Evolutionary conservation across 2,113 vertebrate genomes (phyloP).

Genomic region (Halichoeres trimaculatus): DNA sequence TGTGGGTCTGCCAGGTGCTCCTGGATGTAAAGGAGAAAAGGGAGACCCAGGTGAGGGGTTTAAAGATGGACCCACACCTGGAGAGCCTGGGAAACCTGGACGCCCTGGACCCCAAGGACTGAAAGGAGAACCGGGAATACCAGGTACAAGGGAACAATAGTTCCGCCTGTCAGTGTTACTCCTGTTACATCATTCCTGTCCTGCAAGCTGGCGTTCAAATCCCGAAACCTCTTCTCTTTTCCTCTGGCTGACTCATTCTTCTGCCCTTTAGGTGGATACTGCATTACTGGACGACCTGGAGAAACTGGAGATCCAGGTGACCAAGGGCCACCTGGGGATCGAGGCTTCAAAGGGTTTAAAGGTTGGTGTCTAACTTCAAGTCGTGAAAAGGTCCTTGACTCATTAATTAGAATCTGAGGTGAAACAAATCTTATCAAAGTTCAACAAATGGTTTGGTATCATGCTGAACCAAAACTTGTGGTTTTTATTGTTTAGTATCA

Average conservation of each 20-base stretch:
- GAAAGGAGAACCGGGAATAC: conserved; percentile 64
- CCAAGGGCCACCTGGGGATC: conserved; percentile 54
- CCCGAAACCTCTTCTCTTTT: background rate
- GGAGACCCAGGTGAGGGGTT: conserved; percentile 67
- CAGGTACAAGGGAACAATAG: conserved; percentile 54
- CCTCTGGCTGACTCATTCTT: background rate
- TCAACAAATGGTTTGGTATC: too few species aligned
- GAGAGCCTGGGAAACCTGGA: conserved; percentile 80
- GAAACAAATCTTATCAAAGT: too few species aligned
- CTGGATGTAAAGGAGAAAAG: conserved; percentile 79
- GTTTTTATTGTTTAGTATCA: too few species aligned
- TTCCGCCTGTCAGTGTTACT: background rate
- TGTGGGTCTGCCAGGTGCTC: conserved; percentile 69
- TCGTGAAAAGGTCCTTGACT: too few species aligned
- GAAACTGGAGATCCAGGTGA: conserved; percentile 60
- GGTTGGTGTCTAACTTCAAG: conserved; percentile 54
- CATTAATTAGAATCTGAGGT: too few species aligned
- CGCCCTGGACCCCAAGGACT: conserved; percentile 43
- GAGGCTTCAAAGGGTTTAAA: conserved; percentile 67
- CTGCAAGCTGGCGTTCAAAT: background rate
- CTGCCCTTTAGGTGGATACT: conserved; percentile 67
- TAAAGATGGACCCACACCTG: conserved; percentile 15
- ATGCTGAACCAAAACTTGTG: too few species aligned
- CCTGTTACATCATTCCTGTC: background rate
- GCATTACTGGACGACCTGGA: conserved; percentile 70